These are phyloP conservation scores for Lepas anatifera DNA, from an alignment of 2,888 invertebrate genomes.

Conservation along the genomic window DNA sequence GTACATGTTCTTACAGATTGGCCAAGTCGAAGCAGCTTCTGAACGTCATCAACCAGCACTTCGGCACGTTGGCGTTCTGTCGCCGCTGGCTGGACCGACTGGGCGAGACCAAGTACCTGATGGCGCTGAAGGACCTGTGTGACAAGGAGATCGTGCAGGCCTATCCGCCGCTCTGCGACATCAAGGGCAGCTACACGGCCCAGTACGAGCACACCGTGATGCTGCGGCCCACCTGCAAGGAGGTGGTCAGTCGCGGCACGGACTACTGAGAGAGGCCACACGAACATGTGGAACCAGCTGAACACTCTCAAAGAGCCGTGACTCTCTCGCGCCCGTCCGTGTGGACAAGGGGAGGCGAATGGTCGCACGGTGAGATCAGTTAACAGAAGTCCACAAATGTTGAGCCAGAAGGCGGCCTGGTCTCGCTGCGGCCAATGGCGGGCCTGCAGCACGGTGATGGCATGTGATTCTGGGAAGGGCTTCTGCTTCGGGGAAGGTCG, in stretches of 20 bases:
- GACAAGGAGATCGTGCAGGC: slow-evolving; percentile 91
- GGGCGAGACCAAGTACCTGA: slow-evolving; percentile 93
- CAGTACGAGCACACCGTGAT: slow-evolving; percentile 99
- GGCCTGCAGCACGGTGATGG: too few relatives aligned
- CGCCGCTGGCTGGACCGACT: slow-evolving; percentile 96
- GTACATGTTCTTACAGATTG: slow-evolving; percentile 45
- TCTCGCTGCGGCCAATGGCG: too few relatives aligned
- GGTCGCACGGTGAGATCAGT: too few relatives aligned
- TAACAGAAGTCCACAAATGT: too few relatives aligned
- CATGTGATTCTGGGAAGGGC: too few relatives aligned
- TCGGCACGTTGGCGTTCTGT: slow-evolving; percentile 95
- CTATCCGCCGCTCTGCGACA: slow-evolving; percentile 95
- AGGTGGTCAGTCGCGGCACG: slow-evolving; percentile 89
- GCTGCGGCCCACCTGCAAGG: slow-evolving; percentile 94
- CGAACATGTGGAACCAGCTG: too few relatives aligned
- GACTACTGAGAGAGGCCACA: slow-evolving; percentile 91
- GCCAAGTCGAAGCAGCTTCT: slow-evolving; percentile 86
- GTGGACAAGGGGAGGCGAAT: too few relatives aligned
- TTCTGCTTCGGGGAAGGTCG: too few relatives aligned
- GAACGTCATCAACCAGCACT: slow-evolving; percentile 88
- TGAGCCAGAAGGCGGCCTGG: too few relatives aligned
- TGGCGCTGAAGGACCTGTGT: slow-evolving; percentile 95
- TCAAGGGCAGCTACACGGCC: slow-evolving; percentile 95
- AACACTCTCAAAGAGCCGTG: too few relatives aligned
- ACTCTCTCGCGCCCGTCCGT: too few relatives aligned